Percentiles rank a stretch among this genome's conserved stretches.
Evolutionary conservation across 2,797 vertebrate species (phyloP).

Genomic region (Sebastes nivosus): DNA sequence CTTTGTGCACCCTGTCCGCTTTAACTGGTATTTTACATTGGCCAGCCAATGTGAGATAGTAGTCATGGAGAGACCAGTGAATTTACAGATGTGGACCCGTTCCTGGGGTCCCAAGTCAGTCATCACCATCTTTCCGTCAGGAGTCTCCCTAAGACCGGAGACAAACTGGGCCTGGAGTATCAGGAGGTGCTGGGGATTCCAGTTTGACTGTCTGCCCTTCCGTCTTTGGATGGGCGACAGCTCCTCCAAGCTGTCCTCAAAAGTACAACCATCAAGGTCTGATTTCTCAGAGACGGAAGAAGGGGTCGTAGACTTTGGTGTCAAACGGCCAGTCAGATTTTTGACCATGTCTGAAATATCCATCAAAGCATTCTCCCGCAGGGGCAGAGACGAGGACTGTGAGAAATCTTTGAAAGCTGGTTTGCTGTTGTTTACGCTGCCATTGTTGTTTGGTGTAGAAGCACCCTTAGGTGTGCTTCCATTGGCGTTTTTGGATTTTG

Average conservation of each 20-base stretch:
- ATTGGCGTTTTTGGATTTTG: conserved; percentile 90
- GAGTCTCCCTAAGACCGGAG: conserved; percentile 92
- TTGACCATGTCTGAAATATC: conserved; percentile 99
- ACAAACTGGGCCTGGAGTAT: conserved; percentile 98
- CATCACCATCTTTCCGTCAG: conserved; percentile 95
- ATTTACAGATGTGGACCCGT: conserved; percentile 98
- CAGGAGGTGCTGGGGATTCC: conserved; percentile 98
- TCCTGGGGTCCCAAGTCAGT: conserved; percentile 97
- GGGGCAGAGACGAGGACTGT: conserved; percentile 86
- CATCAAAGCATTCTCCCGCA: conserved; percentile 95
- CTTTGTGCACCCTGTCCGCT: conserved; percentile 98
- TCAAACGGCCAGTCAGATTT: conserved; percentile 95
- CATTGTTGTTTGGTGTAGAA: conserved; percentile 59
- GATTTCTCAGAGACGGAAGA: conserved; percentile 96
- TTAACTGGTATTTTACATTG: conserved; percentile 99
- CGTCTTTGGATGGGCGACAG: conserved; percentile 94
- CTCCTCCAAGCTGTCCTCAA: conserved; percentile 94
- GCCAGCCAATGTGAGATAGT: conserved; percentile 99
- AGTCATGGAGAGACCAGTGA: conserved; percentile 99
- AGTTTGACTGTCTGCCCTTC: conserved; percentile 98
- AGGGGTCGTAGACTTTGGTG: conserved; percentile 96
- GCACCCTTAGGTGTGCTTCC: conserved; percentile 57
- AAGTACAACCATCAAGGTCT: conserved; percentile 91
- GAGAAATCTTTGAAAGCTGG: conserved; percentile 80
- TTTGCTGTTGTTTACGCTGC: conserved; percentile 68